A percentile compares a stretch with the other conserved stretches of the same genome.
These are phyloP conservation scores for Drosophila fuyamai DNA, from an alignment of 1,140 invertebrate genomes.

Conservation along the genomic window DNA sequence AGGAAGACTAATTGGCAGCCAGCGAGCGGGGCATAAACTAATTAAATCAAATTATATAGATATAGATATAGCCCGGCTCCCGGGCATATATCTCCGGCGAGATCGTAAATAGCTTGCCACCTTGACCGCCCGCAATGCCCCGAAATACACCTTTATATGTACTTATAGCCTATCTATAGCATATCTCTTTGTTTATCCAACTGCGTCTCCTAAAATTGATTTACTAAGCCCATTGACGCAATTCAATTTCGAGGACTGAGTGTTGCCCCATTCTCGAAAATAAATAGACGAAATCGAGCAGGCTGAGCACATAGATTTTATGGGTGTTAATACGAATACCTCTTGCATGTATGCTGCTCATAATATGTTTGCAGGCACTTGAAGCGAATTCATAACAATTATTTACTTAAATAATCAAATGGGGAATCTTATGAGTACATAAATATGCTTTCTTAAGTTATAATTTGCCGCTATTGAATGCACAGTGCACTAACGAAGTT, in stretches of 20 bases:
- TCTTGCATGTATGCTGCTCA: no score
- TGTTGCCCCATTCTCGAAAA: neutral
- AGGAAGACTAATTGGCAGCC: constrained; percentile 70
- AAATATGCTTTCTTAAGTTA: no score
- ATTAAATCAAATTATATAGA: constrained; percentile 73
- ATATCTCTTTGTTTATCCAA: constrained; percentile 28
- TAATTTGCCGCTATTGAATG: no score
- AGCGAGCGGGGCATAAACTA: constrained; percentile 62
- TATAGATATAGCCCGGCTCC: neutral
- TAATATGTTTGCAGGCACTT: no score
- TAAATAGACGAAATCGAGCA: neutral
- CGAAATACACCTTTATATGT: neutral
- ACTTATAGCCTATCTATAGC: neutral
- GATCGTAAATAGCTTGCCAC: constrained; percentile 75
- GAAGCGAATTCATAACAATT: no score
- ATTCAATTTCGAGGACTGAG: constrained; percentile 40
- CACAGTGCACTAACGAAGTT: no score
- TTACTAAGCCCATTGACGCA: constrained; percentile 47
- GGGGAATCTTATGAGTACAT: no score
- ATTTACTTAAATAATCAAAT: no score
- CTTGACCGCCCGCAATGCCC: constrained; percentile 21
- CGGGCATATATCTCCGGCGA: constrained; percentile 53
- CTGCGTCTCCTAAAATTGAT: constrained; percentile 28
- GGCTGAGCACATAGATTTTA: neutral
- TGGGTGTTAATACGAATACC: no score